Conservation (phyloP, 2,888 invertebrate genomes). For the Drosophila seclusa region DNA sequence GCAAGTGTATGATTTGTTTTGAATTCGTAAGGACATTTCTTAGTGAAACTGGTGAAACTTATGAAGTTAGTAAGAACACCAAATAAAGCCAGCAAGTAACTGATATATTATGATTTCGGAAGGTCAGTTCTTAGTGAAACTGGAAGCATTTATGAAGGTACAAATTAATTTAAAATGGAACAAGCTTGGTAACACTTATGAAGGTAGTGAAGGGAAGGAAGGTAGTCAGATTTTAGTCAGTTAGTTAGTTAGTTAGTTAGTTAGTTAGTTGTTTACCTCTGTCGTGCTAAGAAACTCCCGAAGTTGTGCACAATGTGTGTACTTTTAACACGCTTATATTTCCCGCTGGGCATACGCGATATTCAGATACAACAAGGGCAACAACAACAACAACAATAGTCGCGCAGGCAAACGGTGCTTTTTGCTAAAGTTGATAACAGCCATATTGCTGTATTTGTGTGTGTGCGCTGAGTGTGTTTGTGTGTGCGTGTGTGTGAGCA, state of each 20-base stretch:
- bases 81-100: not conserved
- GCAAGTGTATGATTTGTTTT: too few species aligned
- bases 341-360: constrained; percentile 28
- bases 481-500: constrained; percentile 34
- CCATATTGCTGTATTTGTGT: constrained; percentile 63
- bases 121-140: not conserved
- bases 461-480: constrained; percentile 33
- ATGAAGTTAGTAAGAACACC: fast-evolving
- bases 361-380: constrained; percentile 31
- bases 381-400: constrained; percentile 20
- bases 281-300: not conserved
- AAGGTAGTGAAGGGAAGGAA: not conserved
- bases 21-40: too few species aligned
- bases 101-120: not conserved
- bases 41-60: not conserved
- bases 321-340: not conserved
- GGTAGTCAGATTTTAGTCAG: too few species aligned
- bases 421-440: constrained; percentile 77
- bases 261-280: not conserved
- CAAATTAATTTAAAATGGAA: not conserved
- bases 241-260: too few species aligned
- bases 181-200: not conserved
- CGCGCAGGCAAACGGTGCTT: constrained; percentile 65
- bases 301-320: not conserved
- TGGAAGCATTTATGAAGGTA: not conserved